phyloP scores from a whole-genome alignment of 35 echinoderm and acorn worm species.

The Strongylocentrotus purpuratus region DNA sequence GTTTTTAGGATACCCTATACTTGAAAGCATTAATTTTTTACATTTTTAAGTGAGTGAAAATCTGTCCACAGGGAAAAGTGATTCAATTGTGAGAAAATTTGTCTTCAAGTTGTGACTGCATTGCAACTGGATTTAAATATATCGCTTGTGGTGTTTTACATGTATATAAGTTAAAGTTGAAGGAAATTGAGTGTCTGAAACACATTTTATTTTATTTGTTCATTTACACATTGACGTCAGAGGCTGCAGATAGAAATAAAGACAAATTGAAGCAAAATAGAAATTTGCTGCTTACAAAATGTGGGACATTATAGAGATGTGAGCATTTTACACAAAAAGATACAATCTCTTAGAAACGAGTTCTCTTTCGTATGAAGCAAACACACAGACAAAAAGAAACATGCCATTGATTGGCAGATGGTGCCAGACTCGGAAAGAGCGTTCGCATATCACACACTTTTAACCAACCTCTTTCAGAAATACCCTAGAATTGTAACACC shows the following conservation, averaged over 20 bases:
- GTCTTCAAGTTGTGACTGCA: neutral
- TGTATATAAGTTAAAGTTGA: too few relatives aligned
- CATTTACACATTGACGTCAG: neutral
- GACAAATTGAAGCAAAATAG: neutral
- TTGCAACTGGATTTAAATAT: neutral
- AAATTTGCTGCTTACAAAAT: neutral
- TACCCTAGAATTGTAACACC: neutral
- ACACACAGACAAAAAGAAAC: neutral
- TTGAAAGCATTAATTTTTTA: neutral
- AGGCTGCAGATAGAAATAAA: neutral
- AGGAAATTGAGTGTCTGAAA: too few relatives aligned
- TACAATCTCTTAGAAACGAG: neutral
- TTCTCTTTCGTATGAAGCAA: neutral
- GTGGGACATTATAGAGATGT: neutral
- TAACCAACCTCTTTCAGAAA: neutral
- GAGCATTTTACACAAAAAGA: neutral
- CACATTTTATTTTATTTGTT: too few relatives aligned
- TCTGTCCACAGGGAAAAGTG: neutral
- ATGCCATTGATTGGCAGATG: neutral
- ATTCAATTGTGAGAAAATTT: neutral
- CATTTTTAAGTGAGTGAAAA: neutral
- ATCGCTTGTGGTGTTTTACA: neutral
- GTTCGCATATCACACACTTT: neutral
- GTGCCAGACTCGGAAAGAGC: neutral
- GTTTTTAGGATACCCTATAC: neutral